Evolutionary conservation across 2,113 vertebrate species (phyloP), one percentile per base, ranked within the genome.

Genomic region (Leptosomus discolor): DNA sequence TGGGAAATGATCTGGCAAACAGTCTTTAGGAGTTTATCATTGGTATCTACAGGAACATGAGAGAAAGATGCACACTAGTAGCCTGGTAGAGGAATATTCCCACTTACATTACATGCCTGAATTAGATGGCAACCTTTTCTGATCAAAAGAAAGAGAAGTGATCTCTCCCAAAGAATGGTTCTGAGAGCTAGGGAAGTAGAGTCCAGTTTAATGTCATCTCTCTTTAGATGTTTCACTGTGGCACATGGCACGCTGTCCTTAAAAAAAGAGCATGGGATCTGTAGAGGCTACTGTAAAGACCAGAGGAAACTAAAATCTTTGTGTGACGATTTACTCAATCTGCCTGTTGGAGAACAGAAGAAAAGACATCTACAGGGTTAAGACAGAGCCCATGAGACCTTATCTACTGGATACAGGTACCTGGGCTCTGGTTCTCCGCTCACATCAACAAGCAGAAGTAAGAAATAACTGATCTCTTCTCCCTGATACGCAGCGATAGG

Each of bases 191-290:
- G 24, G 0, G 1, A 77, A 56, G 27, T 24, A 29, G 9, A 64
- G 8, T 8, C 9, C 58, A 13, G 20, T 80, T 84, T 80, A 29
- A 23, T 46, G 14, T 41, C 9, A 21, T 4, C 6, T 76, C 37
- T 69, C 8, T 65, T 80, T 30, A 70, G 21, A 5, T 9, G 4
- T 75, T 85, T 54, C 26, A 30, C 7, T 43, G 7, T 14, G 41
- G 11, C 41, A 30, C 3, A 27, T 53, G 18, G 11, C 2, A 12
- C 2, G 0, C 9, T 43, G 12, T 27, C 14, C 17, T 29, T 41
- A 23, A 43, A 41, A 54, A 64, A 82, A 43, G 9, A 8, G 8
- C 81, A 36, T 11, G 8, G 16, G 20, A 68, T 3, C 9, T 63
- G 9, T 26, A 41, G 43, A 51, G 21, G 12, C 12, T 51, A 45